phyloP scores from a whole-genome alignment of 2,797 vertebrate genomes.

The Borostomias antarcticus region DNA sequence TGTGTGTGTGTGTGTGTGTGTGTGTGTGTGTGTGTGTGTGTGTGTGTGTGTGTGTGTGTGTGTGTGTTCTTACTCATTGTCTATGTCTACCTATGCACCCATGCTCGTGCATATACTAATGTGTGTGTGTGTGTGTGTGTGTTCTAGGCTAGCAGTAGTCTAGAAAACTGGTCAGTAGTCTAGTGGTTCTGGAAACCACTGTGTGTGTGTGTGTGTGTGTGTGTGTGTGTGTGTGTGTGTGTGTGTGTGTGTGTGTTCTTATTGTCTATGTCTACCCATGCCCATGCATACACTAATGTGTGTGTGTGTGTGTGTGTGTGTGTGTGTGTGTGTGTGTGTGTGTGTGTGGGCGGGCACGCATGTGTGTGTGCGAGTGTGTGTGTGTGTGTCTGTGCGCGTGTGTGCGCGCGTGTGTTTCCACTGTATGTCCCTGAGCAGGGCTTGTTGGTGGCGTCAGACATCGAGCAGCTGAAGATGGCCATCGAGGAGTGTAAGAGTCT shows the following conservation, averaged over 20 bases:
- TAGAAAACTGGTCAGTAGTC: not conserved
- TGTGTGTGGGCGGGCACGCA: too few species aligned
- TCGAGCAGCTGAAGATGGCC: slow-evolving; percentile 88
- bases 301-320: not conserved
- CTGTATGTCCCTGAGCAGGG: slow-evolving; percentile 70
- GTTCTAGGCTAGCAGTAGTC: too few species aligned
- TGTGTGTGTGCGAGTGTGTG: not conserved
- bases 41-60: too few species aligned
- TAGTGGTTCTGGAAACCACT: not conserved
- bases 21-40: too few species aligned
- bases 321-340: not conserved
- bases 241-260: not conserved
- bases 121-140: too few species aligned
- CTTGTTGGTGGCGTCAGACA: slow-evolving; percentile 87
- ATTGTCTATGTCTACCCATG: not conserved
- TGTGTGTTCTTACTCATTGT: too few species aligned
- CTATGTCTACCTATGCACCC: too few species aligned
- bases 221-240: not conserved
- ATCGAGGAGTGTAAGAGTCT: slow-evolving; percentile 93
- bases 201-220: not conserved
- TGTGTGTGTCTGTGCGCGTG: not conserved
- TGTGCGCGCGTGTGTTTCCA: slow-evolving; percentile 8
- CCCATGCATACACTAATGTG: too few species aligned
- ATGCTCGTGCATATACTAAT: too few species aligned
- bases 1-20: too few species aligned